Percentiles rank a stretch among this genome's conserved stretches.
Conservation (phyloP, 2,797 vertebrate genomes). For the Psittacula echo region DNA sequence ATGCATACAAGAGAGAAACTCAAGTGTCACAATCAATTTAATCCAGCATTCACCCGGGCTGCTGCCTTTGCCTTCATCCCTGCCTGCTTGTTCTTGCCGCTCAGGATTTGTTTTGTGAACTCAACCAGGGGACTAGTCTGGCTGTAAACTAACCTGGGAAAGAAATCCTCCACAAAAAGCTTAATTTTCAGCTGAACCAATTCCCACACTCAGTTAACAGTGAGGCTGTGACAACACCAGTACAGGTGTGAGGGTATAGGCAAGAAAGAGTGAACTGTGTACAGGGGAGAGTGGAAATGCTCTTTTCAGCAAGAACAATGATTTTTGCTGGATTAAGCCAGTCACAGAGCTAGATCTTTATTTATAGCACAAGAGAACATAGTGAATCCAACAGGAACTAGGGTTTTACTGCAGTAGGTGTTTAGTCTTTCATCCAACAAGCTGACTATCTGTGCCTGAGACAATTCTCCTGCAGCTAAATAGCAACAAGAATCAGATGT, state of each 20-base stretch:
- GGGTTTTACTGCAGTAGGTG: neutral
- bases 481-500: neutral
- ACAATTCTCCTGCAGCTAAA: neutral
- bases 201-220: neutral
- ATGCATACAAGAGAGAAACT: conserved; percentile 27
- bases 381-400: neutral
- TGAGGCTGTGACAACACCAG: neutral
- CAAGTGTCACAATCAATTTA: conserved; percentile 55
- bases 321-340: conserved; percentile 1
- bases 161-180: neutral
- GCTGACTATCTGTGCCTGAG: neutral
- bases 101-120: conserved; percentile 19
- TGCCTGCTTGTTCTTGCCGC: neutral
- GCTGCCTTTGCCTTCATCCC: conserved; percentile 25
- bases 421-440: neutral
- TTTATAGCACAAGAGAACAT: neutral
- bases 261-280: neutral
- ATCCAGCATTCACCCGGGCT: conserved; percentile 32
- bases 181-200: neutral
- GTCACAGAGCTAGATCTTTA: neutral
- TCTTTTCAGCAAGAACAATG: neutral
- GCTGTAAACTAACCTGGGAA: conserved; percentile 4
- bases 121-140: neutral
- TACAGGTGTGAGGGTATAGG: neutral
- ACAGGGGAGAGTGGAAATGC: neutral